These are phyloP conservation scores for Orchesella cincta DNA, from an alignment of 1,140 invertebrate genomes.

Conservation along the genomic window DNA sequence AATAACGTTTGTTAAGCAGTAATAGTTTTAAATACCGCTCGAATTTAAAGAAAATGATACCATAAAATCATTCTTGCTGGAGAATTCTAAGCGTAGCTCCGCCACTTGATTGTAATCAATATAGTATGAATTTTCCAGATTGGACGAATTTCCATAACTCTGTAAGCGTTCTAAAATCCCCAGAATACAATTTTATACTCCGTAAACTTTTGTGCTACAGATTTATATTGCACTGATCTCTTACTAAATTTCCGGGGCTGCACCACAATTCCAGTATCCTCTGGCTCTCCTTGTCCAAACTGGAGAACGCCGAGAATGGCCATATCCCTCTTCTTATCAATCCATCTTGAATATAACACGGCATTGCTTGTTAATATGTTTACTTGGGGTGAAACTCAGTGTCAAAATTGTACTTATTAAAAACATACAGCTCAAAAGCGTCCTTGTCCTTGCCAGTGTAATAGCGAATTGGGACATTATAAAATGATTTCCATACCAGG, in stretches of 20 bases:
- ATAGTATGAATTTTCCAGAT: background rate
- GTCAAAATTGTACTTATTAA: background rate
- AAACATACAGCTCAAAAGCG: background rate
- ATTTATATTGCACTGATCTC: background rate
- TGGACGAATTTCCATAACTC: background rate
- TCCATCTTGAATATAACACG: background rate
- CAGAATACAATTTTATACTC: background rate
- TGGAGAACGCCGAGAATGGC: background rate
- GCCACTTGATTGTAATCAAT: constrained; percentile 29
- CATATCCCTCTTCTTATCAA: background rate
- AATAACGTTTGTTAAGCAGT: background rate
- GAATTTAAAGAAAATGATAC: background rate
- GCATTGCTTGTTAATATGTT: background rate
- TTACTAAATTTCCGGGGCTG: background rate
- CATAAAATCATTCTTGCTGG: background rate
- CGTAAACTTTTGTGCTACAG: background rate
- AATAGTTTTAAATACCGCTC: background rate
- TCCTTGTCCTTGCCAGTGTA: constrained; percentile 21
- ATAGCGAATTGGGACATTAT: background rate
- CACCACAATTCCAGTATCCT: background rate
- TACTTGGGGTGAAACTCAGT: background rate
- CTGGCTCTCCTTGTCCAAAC: background rate
- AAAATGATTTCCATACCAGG: constrained; percentile 10
- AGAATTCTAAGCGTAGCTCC: constrained; percentile 6
- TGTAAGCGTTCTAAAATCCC: background rate